Evolutionary conservation across 2,888 invertebrate species (phyloP).

Genomic region (Amphipyra berbera): DNA sequence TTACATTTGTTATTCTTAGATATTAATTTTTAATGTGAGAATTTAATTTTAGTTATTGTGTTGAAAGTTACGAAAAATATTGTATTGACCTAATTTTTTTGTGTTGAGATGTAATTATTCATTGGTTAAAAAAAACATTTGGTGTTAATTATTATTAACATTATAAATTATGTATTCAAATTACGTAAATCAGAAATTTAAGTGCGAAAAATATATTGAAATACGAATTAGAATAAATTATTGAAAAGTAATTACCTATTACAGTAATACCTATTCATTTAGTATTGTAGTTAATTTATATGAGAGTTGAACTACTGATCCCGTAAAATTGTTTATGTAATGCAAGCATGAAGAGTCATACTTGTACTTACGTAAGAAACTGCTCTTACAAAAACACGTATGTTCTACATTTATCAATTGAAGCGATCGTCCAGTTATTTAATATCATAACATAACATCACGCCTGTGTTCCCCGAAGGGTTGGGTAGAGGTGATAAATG

Average conservation of each 20-base stretch:
- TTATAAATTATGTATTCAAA: neutral
- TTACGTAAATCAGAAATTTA: neutral
- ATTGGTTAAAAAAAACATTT: too few species aligned
- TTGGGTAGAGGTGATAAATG: too few species aligned
- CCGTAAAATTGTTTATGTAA: slow-evolving; percentile 25
- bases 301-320: slow-evolving; percentile 16
- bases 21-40: too few species aligned
- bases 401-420: slow-evolving; percentile 10
- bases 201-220: neutral
- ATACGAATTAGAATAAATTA: neutral
- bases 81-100: neutral
- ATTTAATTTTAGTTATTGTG: neutral
- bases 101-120: neutral
- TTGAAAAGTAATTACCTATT: slow-evolving; percentile 2
- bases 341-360: slow-evolving; percentile 10
- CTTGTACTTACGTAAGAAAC: slow-evolving; percentile 22
- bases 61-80: neutral
- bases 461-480: too few species aligned
- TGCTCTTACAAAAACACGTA: neutral
- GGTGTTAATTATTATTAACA: neutral
- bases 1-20: slow-evolving; percentile 1
- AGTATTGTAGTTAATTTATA: slow-evolving; percentile 3
- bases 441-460: too few species aligned
- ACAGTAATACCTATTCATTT: neutral
- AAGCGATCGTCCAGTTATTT: neutral